Evolutionary conservation across 35 echinoderm and acorn worm genomes (phyloP).

Genomic region (Ptychodera flava): DNA sequence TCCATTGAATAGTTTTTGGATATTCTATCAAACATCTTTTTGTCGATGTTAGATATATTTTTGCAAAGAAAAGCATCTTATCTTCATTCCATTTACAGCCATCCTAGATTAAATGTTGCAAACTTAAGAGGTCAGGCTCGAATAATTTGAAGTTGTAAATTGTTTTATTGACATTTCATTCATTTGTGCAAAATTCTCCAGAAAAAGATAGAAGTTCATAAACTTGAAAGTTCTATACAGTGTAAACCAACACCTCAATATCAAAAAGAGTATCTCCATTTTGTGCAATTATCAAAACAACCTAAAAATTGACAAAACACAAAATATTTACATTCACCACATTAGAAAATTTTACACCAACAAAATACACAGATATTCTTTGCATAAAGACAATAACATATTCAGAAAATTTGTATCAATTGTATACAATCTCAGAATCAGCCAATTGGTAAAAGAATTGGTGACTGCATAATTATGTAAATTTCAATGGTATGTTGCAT

Average conservation of each 20-base stretch:
- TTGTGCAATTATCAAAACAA: too few relatives aligned
- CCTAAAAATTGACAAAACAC: neutral
- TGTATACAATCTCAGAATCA: neutral
- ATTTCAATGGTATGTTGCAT: neutral
- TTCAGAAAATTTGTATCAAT: neutral
- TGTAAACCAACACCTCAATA: neutral
- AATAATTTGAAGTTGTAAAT: neutral
- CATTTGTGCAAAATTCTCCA: neutral
- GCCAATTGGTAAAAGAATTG: too few relatives aligned
- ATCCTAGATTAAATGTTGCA: too few relatives aligned
- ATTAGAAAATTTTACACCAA: neutral
- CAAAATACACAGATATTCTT: neutral
- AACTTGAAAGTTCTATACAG: neutral
- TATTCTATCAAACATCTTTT: too few relatives aligned
- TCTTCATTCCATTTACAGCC: too few relatives aligned
- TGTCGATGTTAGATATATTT: too few relatives aligned
- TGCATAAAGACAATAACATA: neutral
- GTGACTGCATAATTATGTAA: neutral
- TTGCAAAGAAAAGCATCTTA: too few relatives aligned
- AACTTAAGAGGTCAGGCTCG: too few relatives aligned
- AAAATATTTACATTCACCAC: constrained; percentile 1
- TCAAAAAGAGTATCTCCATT: neutral
- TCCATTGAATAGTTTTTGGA: too few relatives aligned
- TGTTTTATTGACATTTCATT: neutral
- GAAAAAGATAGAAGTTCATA: neutral